These are phyloP conservation scores for Rhaphigaster nebulosa DNA, from an alignment of 2,888 invertebrate genomes.

Conservation along the genomic window DNA sequence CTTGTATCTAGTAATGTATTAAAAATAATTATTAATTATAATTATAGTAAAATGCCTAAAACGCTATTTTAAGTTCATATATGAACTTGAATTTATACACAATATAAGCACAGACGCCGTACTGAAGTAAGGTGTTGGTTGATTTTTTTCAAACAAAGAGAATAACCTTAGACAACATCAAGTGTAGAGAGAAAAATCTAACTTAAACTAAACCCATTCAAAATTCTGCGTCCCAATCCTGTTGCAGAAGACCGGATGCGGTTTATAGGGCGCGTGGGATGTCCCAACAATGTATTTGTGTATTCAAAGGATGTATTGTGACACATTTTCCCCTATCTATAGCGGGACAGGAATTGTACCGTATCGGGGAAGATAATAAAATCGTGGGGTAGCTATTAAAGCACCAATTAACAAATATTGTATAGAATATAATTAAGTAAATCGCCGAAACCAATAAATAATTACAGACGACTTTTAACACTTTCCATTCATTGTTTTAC, in stretches of 20 bases:
- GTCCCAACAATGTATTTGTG: not conserved
- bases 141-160: too few species aligned
- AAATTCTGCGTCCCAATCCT: not conserved
- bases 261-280: conserved; percentile 6
- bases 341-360: not conserved
- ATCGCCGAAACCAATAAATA: not conserved
- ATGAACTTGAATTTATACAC: too few species aligned
- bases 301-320: not conserved
- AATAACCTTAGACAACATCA: too few species aligned
- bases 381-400: not conserved
- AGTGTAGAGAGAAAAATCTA: too few species aligned
- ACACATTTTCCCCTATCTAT: not conserved
- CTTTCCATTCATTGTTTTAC: too few species aligned
- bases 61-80: too few species aligned
- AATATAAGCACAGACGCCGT: too few species aligned
- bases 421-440: not conserved
- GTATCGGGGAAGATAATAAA: not conserved
- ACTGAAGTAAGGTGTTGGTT: too few species aligned
- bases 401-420: not conserved
- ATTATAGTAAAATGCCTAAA: too few species aligned
- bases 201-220: not conserved
- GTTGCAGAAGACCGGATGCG: conserved; percentile 22
- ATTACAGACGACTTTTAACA: too few species aligned
- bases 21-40: too few species aligned
- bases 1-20: too few species aligned